Percentiles rank a stretch among this genome's conserved stretches.
phyloP scores from a whole-genome alignment of 2,113 vertebrate genomes.

The Actinemys pallida region DNA sequence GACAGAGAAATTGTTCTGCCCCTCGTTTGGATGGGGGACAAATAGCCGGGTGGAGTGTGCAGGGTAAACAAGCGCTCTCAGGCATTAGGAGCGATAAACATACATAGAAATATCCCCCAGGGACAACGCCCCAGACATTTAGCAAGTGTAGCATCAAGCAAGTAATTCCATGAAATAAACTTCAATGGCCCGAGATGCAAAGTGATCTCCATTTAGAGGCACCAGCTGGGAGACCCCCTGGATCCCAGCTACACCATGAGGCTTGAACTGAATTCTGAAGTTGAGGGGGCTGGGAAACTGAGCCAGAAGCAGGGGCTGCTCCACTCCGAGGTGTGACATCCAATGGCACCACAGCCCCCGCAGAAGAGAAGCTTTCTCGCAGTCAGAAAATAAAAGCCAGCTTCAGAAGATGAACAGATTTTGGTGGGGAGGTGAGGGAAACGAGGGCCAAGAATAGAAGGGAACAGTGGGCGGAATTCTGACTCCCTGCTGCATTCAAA shows the following conservation, averaged over 20 bases:
- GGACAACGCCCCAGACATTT: not conserved
- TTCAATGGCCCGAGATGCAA: not conserved
- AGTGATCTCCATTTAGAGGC: not conserved
- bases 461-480: slow-evolving; percentile 68
- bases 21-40: slow-evolving; percentile 42
- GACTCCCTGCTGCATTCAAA: slow-evolving; percentile 65
- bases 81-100: not conserved
- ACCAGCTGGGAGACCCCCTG: not conserved
- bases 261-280: not conserved
- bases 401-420: slow-evolving; percentile 75
- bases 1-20: not conserved
- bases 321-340: not conserved
- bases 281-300: not conserved
- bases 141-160: not conserved
- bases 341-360: not conserved
- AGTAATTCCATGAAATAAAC: not conserved
- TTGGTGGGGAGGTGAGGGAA: slow-evolving; percentile 76
- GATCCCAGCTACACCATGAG: not conserved
- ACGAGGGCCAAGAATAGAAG: slow-evolving; percentile 72
- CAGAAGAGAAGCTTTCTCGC: slow-evolving; percentile 52
- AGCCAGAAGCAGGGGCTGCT: not conserved
- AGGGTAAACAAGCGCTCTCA: not conserved
- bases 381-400: slow-evolving; percentile 55
- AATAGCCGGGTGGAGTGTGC: not conserved
- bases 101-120: not conserved